Evolutionary conservation across 2,797 vertebrate species (phyloP).

Genomic region (Pseudotriccus pelzelni): DNA sequence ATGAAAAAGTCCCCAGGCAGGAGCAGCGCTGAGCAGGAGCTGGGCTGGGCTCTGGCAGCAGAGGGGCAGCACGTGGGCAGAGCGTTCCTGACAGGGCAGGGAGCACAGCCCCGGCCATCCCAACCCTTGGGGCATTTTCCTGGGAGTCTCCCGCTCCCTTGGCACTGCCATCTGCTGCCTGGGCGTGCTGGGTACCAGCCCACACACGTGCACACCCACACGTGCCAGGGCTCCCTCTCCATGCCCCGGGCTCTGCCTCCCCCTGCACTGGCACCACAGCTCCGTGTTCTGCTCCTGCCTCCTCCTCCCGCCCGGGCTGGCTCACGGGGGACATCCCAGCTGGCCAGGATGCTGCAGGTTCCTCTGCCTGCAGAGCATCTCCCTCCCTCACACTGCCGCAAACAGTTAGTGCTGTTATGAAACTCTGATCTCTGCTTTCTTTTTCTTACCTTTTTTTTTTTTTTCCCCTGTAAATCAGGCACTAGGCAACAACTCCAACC

Average conservation of each 20-base stretch:
- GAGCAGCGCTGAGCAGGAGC: not conserved
- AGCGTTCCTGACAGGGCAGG: not conserved
- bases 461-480: not conserved
- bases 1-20: accelerated
- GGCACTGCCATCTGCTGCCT: not conserved
- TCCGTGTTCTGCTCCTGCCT: not conserved
- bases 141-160: not conserved
- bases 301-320: not conserved
- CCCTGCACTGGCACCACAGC: not conserved
- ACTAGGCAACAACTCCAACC: not conserved
- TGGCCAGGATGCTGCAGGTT: not conserved
- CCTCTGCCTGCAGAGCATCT: not conserved
- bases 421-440: not conserved
- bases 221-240: not conserved
- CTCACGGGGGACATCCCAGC: not conserved
- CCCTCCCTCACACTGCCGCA: not conserved
- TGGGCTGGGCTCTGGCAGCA: not conserved
- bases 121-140: not conserved
- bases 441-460: not conserved
- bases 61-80: not conserved
- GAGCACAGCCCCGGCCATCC: not conserved
- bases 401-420: accelerated
- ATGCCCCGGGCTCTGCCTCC: not conserved
- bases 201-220: not conserved
- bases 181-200: not conserved